Base-by-base conservation (phyloP, 1,140 invertebrate species). In the Tetraneura akinire region DNA sequence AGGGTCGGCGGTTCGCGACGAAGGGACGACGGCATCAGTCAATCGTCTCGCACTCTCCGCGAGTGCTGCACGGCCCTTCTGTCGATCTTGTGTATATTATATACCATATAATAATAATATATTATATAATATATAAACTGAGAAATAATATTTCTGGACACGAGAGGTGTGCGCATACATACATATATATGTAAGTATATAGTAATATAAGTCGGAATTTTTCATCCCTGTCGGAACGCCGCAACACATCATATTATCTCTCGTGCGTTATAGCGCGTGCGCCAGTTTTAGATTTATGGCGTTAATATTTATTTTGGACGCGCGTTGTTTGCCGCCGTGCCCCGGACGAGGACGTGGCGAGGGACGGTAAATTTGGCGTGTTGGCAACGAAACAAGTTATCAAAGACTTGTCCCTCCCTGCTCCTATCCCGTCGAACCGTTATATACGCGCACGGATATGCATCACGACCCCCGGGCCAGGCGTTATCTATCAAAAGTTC, bases 331-430 rank as follows among this genome's bases (percentile, higher is more conserved):
- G 62, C 55, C 55, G 74, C 74, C 23, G n/a, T 18, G 13, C 51
- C 11, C 53, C 21, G 11, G 73, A 0, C 10, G 10, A 6, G 49
- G 0, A 21, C 18, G 42, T 3, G 3, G 8, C 21, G 14, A 4
- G 3, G 29, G 18, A 4, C 71, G 23, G 53, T 55, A 62, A 78
- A 78, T 78, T 78, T 78, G 74, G 55, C 74, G 55, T 62, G 57
- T 78, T 78, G 74, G 74, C 74, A 78, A 62, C 74, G 74, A 18
- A 78, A 78, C 74, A 78, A 60, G 74, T 78, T 78, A 78, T 78
- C 74, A 78, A 78, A 78, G 29, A 55, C 29, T 74, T 21, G 9
- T 51, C 62, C 32, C 29, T 8, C 4, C 29, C 9, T 1, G 0
- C n/a, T 13, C 32, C 10, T n/a, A n/a, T n/a, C n/a, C 37, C 0